Conservation (phyloP, 2,797 vertebrate species). For the Anableps anableps region DNA sequence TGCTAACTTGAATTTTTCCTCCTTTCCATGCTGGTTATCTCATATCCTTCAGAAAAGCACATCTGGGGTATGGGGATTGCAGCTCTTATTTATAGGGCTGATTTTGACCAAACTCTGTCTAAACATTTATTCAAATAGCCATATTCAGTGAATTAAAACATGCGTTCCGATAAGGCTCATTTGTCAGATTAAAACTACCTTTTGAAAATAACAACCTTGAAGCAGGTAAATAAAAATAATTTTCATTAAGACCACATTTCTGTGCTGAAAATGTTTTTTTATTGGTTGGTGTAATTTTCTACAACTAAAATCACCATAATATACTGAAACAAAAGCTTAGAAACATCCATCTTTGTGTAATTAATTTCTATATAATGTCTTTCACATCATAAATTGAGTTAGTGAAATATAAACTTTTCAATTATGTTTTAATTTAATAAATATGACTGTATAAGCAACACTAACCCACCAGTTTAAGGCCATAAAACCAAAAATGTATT, state of each 20-base stretch:
- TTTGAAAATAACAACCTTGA: neutral
- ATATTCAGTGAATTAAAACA: neutral
- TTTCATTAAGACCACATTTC: neutral
- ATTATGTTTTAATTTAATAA: neutral
- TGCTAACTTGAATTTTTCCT: neutral
- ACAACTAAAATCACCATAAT: neutral
- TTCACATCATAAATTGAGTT: neutral
- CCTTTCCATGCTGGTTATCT: neutral
- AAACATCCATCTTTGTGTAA: neutral
- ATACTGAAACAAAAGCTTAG: neutral
- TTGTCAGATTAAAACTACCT: neutral
- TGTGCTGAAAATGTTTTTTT: neutral
- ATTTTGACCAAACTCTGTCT: neutral
- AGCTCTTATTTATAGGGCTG: neutral
- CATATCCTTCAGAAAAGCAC: neutral
- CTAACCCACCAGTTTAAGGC: neutral
- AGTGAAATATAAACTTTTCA: neutral
- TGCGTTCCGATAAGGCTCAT: neutral
- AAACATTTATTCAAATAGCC: neutral
- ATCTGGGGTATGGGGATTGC: neutral
- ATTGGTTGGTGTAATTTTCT: neutral
- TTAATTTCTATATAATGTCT: neutral
- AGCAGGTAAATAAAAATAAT: neutral
- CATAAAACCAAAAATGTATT: neutral
- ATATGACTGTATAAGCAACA: neutral